phyloP scores from a whole-genome alignment of 2,113 vertebrate genomes.

The Stigmatopora nigra region DNA sequence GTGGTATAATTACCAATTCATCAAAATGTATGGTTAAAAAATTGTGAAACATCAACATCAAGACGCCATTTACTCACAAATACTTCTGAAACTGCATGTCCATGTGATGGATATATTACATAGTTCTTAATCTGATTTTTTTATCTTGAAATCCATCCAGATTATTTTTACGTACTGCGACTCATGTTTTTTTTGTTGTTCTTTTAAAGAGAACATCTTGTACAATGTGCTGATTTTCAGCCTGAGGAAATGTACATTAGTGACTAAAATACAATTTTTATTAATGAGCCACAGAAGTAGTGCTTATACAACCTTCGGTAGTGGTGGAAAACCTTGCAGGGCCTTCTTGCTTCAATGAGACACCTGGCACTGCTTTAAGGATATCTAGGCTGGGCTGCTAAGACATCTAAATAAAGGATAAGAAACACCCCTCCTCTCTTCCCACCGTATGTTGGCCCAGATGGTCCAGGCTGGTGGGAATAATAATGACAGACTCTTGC shows the following conservation, averaged over 20 bases:
- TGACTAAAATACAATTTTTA: not conserved
- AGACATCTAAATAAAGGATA: slow-evolving; percentile 9
- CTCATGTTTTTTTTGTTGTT: not conserved
- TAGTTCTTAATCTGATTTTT: not conserved
- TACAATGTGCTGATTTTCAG: not conserved
- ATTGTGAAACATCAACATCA: not conserved
- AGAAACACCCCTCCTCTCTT: slow-evolving; percentile 12
- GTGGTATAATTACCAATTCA: not conserved
- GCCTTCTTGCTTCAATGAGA: slow-evolving; percentile 5
- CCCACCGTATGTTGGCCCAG: slow-evolving; percentile 56
- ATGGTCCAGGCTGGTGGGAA: slow-evolving; percentile 51
- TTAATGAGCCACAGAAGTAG: not conserved
- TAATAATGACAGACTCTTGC: slow-evolving; percentile 53
- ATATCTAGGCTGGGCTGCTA: not conserved
- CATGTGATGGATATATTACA: not conserved
- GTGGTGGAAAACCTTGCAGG: not conserved
- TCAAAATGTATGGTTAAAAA: not conserved
- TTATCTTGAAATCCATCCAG: not conserved
- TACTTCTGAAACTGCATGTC: not conserved
- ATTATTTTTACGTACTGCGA: not conserved
- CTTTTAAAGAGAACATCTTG: not conserved
- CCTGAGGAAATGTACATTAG: not conserved
- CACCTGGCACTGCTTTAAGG: slow-evolving; percentile 1
- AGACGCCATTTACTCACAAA: not conserved
- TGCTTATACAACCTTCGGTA: not conserved